Conservation (phyloP, 2,888 invertebrate genomes). For the Pristionchus exspectatus region DNA sequence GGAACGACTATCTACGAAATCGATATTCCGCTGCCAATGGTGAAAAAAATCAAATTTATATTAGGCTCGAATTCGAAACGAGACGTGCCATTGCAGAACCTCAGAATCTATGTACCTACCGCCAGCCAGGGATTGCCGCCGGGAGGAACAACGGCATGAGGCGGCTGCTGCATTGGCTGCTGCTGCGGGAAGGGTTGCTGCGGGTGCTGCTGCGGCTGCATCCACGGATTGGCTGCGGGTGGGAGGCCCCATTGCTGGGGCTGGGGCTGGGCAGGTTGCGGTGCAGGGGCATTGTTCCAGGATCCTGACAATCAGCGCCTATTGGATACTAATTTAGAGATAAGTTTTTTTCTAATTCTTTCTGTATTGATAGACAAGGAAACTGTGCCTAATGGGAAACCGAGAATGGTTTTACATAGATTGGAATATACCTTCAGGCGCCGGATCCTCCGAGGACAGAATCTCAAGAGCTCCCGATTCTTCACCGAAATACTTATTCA, state of each 20-base stretch:
- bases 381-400: too few species aligned
- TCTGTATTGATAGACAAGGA: too few species aligned
- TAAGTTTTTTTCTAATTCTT: too few species aligned
- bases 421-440: not conserved
- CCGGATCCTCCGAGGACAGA: constrained; percentile 52
- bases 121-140: constrained; percentile 35
- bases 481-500: constrained; percentile 62
- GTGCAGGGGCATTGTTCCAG: not conserved
- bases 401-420: not conserved
- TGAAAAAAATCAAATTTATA: too few species aligned
- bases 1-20: too few species aligned
- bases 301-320: not conserved
- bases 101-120: not conserved
- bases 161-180: too few species aligned
- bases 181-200: not conserved
- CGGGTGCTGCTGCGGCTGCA: not conserved
- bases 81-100: too few species aligned
- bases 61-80: too few species aligned
- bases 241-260: constrained; percentile 39
- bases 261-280: constrained; percentile 28
- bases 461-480: constrained; percentile 59
- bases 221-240: not conserved
- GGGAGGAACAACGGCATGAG: not conserved
- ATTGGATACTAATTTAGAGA: too few species aligned
- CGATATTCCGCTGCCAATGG: too few species aligned